These are phyloP conservation scores for Pseudomyrmex gracilis DNA, from an alignment of 1,140 invertebrate genomes.

Conservation along the genomic window DNA sequence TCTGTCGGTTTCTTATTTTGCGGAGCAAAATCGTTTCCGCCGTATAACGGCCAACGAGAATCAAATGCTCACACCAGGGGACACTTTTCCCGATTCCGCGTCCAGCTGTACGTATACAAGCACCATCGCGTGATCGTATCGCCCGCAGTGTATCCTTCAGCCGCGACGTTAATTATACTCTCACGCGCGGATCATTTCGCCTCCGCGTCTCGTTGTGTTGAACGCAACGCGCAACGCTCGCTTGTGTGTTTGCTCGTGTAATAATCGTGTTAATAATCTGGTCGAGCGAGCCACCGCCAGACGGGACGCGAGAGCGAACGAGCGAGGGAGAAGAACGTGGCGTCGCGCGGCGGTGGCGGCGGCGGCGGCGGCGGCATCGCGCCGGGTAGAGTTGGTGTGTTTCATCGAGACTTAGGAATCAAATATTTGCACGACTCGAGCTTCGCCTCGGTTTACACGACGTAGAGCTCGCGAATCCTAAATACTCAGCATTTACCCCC, in stretches of 20 bases:
- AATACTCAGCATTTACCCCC: conserved; percentile 75
- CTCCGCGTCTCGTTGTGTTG: conserved; percentile 34
- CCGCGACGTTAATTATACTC: conserved; percentile 40
- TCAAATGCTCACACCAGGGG: not conserved
- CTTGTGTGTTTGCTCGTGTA: conserved; percentile 52
- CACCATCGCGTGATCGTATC: not conserved
- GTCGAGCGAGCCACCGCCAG: conserved; percentile 22
- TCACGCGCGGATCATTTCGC: conserved; percentile 46
- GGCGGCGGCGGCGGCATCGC: no score
- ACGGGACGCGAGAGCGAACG: not conserved
- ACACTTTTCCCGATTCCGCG: not conserved
- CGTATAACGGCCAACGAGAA: conserved; percentile 3
- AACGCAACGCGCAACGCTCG: conserved; percentile 38
- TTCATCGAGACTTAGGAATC: conserved; percentile 76
- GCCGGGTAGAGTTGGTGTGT: conserved; percentile 55
- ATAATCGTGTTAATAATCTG: conserved; percentile 72
- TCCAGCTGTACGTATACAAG: not conserved
- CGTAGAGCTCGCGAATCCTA: conserved; percentile 75
- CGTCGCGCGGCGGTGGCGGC: not conserved
- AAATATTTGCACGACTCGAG: conserved; percentile 73
- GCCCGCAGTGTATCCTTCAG: conserved; percentile 37
- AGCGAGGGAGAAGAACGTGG: no score
- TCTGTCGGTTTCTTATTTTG: not conserved
- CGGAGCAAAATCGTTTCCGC: no score
- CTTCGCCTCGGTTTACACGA: conserved; percentile 72